A percentile compares a stretch with the other conserved stretches of the same genome.
Evolutionary conservation across 2,797 vertebrate species (phyloP).

Genomic region (Luscinia luscinia): DNA sequence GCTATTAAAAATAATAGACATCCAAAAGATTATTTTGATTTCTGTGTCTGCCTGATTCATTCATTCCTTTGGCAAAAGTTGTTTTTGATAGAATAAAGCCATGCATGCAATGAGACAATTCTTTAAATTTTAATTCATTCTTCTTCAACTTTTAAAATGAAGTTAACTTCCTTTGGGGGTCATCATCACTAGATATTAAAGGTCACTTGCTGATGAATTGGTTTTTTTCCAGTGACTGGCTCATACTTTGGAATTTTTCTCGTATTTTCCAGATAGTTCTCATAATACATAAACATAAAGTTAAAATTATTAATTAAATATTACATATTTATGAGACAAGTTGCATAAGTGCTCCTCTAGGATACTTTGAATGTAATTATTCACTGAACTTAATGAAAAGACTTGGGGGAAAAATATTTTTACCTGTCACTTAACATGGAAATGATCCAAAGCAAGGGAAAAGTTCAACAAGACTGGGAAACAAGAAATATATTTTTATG

Average conservation of each 20-base stretch:
- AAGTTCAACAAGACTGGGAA: background rate
- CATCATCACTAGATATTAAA: background rate
- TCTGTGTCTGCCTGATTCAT: constrained; percentile 3
- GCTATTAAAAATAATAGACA: constrained; percentile 24
- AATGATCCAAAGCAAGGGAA: background rate
- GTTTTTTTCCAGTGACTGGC: background rate
- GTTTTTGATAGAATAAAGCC: constrained; percentile 27
- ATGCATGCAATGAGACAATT: constrained; percentile 1
- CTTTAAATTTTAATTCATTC: constrained; percentile 44
- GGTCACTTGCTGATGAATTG: background rate
- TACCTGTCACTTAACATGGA: background rate
- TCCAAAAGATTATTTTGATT: constrained; percentile 49
- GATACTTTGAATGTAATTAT: background rate
- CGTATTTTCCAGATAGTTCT: background rate
- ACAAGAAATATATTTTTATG: background rate
- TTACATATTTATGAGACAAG: background rate
- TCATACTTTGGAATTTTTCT: background rate
- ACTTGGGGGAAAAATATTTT: background rate
- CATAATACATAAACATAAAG: background rate
- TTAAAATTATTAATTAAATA: background rate
- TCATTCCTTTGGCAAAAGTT: constrained; percentile 53
- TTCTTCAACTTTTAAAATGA: background rate
- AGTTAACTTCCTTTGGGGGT: background rate
- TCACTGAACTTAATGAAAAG: background rate
- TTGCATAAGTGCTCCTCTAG: background rate